Evolutionary conservation across 2,113 vertebrate species (phyloP).

Genomic region (Oxygymnocypris stewartii): DNA sequence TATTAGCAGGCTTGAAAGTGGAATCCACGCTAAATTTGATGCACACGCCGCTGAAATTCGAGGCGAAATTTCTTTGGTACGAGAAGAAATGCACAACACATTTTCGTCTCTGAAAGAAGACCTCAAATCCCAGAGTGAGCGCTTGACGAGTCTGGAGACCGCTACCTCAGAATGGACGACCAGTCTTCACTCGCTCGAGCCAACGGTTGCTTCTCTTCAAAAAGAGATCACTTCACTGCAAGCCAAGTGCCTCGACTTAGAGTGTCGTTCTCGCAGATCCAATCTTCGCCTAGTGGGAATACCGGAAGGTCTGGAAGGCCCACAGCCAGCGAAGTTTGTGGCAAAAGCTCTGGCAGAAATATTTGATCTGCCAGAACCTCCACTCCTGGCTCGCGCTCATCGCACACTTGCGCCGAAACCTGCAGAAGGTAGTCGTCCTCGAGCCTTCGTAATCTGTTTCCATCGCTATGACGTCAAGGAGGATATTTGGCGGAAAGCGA

Average conservation of each 20-base stretch:
- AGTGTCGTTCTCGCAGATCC: background rate
- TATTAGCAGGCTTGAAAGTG: background rate
- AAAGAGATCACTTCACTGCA: background rate
- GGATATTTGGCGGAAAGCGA: background rate
- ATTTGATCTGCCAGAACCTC: background rate
- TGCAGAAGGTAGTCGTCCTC: background rate
- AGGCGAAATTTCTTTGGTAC: background rate
- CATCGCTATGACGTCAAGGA: background rate
- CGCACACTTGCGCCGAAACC: background rate
- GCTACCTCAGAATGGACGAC: background rate
- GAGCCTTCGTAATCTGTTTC: background rate
- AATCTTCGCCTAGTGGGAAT: conserved; percentile 4
- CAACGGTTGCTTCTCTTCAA: background rate
- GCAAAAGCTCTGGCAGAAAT: background rate
- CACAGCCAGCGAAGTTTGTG: background rate
- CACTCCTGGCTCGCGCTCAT: background rate
- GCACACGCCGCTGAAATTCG: background rate
- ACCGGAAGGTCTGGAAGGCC: background rate
- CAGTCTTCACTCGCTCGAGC: background rate
- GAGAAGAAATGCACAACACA: background rate
- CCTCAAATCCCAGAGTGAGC: background rate
- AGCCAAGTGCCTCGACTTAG: background rate
- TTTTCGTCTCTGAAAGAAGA: conserved; percentile 18
- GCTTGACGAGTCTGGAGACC: background rate
- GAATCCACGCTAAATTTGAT: background rate